Percentiles rank a stretch among this genome's conserved stretches.
phyloP scores from a whole-genome alignment of 37 sponge, comb jelly and placozoan species.

The Amphimedon queenslandica region DNA sequence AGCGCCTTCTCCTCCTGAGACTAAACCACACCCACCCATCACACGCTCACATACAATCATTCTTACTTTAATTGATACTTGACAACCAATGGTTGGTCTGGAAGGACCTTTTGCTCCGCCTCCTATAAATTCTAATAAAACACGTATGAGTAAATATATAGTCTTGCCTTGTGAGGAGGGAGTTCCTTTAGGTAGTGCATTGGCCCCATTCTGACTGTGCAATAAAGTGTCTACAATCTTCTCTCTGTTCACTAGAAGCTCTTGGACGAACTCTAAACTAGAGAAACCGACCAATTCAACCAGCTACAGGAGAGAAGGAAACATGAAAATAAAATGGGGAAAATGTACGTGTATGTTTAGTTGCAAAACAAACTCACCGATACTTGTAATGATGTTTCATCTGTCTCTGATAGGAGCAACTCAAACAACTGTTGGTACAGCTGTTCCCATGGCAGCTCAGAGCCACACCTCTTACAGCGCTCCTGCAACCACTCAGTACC shows the following conservation, averaged over 20 bases:
- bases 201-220: too few species aligned
- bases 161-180: not conserved
- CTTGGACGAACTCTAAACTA: constrained; percentile 73
- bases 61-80: constrained; percentile 37
- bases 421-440: constrained; percentile 61
- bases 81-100: constrained; percentile 34
- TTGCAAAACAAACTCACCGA: constrained; percentile 54
- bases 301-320: constrained; percentile 44
- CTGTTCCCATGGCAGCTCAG: constrained; percentile 35
- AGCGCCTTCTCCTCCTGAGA: constrained; percentile 77
- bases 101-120: too few species aligned
- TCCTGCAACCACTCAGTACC: constrained; percentile 41
- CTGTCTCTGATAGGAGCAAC: constrained; percentile 34
- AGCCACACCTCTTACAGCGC: constrained; percentile 27
- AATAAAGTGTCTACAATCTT: constrained; percentile 53
- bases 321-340: not conserved
- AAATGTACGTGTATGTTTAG: not conserved
- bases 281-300: constrained; percentile 83
- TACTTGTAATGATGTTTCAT: constrained; percentile 39
- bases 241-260: constrained; percentile 59
- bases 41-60: not conserved
- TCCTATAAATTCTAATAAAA: too few species aligned
- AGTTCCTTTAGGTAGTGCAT: too few species aligned
- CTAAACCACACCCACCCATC: too few species aligned
- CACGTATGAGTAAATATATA: not conserved